phyloP scores from a whole-genome alignment of 2,797 vertebrate species.

The Eidolon dupreanum region DNA sequence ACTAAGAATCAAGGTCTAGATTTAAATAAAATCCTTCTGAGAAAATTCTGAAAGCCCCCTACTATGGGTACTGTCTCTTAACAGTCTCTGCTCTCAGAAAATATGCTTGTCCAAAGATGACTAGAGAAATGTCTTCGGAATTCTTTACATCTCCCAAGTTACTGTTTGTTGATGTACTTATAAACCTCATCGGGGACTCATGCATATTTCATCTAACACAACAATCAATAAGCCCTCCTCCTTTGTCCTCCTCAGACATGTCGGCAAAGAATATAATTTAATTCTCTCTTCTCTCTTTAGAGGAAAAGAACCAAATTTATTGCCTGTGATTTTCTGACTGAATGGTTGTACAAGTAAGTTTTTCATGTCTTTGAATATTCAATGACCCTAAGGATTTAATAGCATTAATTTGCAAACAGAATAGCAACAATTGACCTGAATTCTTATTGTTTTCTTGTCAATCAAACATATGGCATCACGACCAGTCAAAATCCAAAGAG shows the following conservation, averaged over 20 bases:
- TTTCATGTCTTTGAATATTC: conserved; percentile 53
- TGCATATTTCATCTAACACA: conserved; percentile 68
- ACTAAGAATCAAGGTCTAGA: background rate
- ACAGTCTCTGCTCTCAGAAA: background rate
- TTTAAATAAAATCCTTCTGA: conserved; percentile 3
- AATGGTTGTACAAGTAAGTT: conserved; percentile 97
- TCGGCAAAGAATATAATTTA: conserved; percentile 73
- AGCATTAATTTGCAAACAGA: conserved; percentile 61
- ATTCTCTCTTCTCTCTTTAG: conserved; percentile 87
- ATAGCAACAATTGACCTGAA: conserved; percentile 64
- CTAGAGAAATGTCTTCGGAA: conserved; percentile 58
- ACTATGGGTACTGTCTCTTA: background rate
- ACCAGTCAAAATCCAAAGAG: conserved; percentile 90
- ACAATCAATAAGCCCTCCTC: conserved; percentile 58
- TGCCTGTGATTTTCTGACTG: conserved; percentile 93
- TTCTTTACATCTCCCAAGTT: conserved; percentile 32
- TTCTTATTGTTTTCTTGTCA: conserved; percentile 64
- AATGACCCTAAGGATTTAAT: conserved; percentile 32
- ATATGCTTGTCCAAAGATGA: background rate
- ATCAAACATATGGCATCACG: background rate
- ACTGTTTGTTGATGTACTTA: conserved; percentile 30
- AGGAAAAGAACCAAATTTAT: conserved; percentile 91
- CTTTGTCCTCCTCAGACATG: conserved; percentile 49
- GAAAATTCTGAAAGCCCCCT: background rate
- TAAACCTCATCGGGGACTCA: conserved; percentile 58